Base-by-base conservation (phyloP, 2,888 invertebrate genomes). In the Nemotelus nigrinus region DNA sequence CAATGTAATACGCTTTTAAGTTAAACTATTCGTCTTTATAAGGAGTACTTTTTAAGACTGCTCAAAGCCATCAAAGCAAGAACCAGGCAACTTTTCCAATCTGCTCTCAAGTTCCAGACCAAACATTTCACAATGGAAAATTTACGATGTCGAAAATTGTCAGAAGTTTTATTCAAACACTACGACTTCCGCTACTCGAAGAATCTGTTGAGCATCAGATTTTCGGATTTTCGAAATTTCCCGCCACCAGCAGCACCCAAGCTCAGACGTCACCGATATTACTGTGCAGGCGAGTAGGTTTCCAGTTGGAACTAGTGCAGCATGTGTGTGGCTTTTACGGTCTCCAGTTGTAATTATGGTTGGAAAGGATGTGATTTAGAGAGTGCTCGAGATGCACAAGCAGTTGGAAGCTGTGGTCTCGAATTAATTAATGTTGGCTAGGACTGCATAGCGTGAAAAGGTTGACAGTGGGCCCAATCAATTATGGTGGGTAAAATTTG, bases 81-180 rank as follows among this genome's bases (percentile, higher is more conserved):
- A 39, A 7, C 25, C 47, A 47, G 47, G 39, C 67, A 67, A 67
- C 48, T 67, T 67, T 48, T 45, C 67, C 48, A 48, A 67, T 67
- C 47, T 67, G 39, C 67, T 48, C 67, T 48, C 67, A 67, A 67
- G 48, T 67, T 67, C n/a, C 50, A 47, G 67, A 67, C 67, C 67
- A 67, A 67, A 67, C 67, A 67, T 67, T 67, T n/a, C n/a, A 67
- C 67, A 67, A 67, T 48, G 64, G 67, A 48, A 48, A 67, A 67
- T 67, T 67, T 67, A 48, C 67, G 67, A 67, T 67, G 67, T 48
- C 48, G 67, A 67, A 67, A 67, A 67, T 67, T 67, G 67, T 67
- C 50, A 50, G 67, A 67, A 67, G 67, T 67, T 67, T 67, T 67
- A 67, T 67, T 67, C 67, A 67, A 67, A 67, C 48, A 67, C 48